A percentile compares a stretch with the other conserved stretches of the same genome.
Conservation (phyloP, 2,888 invertebrate genomes). For the Flexamia atlantica region DNA sequence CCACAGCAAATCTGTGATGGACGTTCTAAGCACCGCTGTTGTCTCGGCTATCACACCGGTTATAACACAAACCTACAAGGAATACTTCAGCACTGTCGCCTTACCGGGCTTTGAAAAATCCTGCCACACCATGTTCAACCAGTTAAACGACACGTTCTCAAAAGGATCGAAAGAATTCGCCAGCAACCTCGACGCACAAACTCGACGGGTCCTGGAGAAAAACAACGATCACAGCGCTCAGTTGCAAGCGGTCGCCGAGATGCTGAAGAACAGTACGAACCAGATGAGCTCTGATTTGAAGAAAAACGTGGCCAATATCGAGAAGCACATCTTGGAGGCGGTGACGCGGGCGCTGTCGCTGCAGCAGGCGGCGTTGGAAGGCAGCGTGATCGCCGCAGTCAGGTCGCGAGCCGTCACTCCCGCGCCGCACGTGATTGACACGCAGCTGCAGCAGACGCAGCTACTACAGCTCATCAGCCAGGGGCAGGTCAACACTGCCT, state of each 20-base stretch:
- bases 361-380: slow-evolving; percentile 62
- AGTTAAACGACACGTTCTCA: slow-evolving; percentile 92
- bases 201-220: slow-evolving; percentile 28
- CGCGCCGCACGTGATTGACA: slow-evolving; percentile 79
- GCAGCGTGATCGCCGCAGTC: slow-evolving; percentile 61
- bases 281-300: slow-evolving; percentile 46
- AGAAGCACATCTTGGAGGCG: slow-evolving; percentile 64
- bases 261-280: slow-evolving; percentile 36
- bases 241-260: slow-evolving; percentile 45
- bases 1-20: slow-evolving; percentile 87
- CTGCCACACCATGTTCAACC: slow-evolving; percentile 91
- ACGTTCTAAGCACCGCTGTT: slow-evolving; percentile 84
- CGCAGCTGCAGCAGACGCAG: slow-evolving; percentile 81
- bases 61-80: slow-evolving; percentile 82
- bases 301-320: slow-evolving; percentile 60
- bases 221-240: slow-evolving; percentile 42
- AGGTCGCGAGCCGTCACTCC: slow-evolving; percentile 87
- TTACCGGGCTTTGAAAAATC: slow-evolving; percentile 93
- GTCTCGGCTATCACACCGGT: slow-evolving; percentile 84
- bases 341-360: slow-evolving; percentile 61
- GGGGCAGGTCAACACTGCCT: slow-evolving; percentile 91
- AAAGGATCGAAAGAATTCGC: slow-evolving; percentile 94
- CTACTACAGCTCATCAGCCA: slow-evolving; percentile 82
- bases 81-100: slow-evolving; percentile 85
- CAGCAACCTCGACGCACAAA: slow-evolving; percentile 73